Percentiles rank a stretch among this genome's conserved stretches.
These are phyloP conservation scores for Chydorus sphaericus DNA, from an alignment of 2,888 invertebrate genomes.

Conservation along the genomic window DNA sequence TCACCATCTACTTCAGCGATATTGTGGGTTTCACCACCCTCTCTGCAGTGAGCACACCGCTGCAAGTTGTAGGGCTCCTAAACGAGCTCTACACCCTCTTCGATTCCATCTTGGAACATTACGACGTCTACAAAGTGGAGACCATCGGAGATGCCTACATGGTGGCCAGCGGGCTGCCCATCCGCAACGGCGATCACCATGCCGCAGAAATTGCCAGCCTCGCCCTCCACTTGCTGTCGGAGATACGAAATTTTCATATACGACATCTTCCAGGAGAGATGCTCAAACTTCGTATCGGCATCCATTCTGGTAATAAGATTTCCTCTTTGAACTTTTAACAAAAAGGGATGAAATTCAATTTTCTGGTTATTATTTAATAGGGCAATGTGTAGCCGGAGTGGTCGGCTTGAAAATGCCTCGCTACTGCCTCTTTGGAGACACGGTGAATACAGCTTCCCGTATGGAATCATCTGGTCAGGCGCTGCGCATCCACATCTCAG, in stretches of 20 bases:
- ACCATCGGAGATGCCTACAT: conserved; percentile 75
- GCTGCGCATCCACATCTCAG: conserved; percentile 58
- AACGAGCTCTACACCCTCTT: conserved; percentile 80
- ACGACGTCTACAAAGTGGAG: conserved; percentile 78
- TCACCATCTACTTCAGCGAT: conserved; percentile 71
- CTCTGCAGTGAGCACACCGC: conserved; percentile 60
- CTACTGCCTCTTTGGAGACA: conserved; percentile 69
- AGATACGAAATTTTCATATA: conserved; percentile 51
- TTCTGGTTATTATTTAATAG: conserved; percentile 29
- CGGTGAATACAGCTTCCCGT: conserved; percentile 63
- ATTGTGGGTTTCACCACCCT: conserved; percentile 69
- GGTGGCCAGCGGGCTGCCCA: conserved; percentile 64
- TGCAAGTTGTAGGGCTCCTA: conserved; percentile 68
- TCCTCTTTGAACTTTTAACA: background rate
- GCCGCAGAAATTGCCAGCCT: conserved; percentile 66
- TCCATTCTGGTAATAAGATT: conserved; percentile 40
- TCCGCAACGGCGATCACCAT: conserved; percentile 54
- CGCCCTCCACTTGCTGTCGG: conserved; percentile 54
- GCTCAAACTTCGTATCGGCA: conserved; percentile 55
- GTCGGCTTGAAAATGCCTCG: conserved; percentile 70
- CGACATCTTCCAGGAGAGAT: conserved; percentile 50
- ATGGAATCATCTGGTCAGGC: conserved; percentile 67
- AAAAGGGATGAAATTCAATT: background rate
- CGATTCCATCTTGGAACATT: conserved; percentile 72
- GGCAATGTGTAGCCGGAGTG: conserved; percentile 66